Conservation (phyloP, 2,797 vertebrate genomes). For the Adrianichthys oophorus region DNA sequence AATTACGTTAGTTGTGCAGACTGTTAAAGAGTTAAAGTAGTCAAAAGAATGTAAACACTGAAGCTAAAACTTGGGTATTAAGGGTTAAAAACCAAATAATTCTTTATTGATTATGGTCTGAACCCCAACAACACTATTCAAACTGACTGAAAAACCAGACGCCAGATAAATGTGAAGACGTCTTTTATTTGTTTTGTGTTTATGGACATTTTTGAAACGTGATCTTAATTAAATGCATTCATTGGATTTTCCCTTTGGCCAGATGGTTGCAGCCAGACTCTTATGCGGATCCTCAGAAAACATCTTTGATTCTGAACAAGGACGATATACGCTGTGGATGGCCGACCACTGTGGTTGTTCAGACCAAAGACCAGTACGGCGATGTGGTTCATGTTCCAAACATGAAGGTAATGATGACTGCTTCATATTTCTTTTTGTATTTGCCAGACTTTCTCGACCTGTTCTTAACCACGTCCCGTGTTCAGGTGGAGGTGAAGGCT, state of each 20-base stretch:
- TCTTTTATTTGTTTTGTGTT: too few species aligned
- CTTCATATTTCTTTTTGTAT: not conserved
- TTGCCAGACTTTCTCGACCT: not conserved
- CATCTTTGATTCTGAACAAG: slow-evolving; percentile 95
- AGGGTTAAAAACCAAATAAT: too few species aligned
- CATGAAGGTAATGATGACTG: slow-evolving; percentile 86
- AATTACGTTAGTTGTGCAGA: too few species aligned
- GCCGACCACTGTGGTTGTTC: slow-evolving; percentile 95
- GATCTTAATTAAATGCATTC: too few species aligned
- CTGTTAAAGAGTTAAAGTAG: too few species aligned
- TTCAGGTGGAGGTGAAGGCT: slow-evolving; percentile 97
- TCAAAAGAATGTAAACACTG: too few species aligned
- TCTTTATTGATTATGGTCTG: too few species aligned
- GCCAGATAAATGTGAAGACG: too few species aligned
- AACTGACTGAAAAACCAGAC: too few species aligned
- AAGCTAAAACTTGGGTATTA: too few species aligned
- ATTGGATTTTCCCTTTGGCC: not conserved
- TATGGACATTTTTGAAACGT: too few species aligned
- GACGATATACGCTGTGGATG: slow-evolving; percentile 98
- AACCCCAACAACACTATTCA: too few species aligned
- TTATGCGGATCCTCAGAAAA: slow-evolving; percentile 98
- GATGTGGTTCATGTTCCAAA: slow-evolving; percentile 98
- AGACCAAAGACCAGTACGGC: slow-evolving; percentile 99
- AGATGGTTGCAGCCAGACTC: slow-evolving; percentile 99
- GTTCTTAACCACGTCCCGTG: not conserved